These are phyloP conservation scores for Anguilla megastoma DNA, from an alignment of 2,797 vertebrate genomes.

Conservation along the genomic window DNA sequence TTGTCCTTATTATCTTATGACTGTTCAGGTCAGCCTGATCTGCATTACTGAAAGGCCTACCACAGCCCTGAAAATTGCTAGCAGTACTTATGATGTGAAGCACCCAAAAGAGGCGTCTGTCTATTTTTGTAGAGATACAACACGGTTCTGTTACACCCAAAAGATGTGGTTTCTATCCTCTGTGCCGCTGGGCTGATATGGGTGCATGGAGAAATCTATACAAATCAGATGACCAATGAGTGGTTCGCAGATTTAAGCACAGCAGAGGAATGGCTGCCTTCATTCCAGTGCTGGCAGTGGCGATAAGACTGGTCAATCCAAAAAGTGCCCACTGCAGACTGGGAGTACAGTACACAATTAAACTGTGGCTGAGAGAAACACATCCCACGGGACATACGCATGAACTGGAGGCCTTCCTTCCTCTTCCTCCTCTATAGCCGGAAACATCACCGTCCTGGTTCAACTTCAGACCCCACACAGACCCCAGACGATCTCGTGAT, in stretches of 20 bases:
- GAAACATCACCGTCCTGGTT: neutral
- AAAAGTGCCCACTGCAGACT: neutral
- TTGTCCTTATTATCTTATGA: neutral
- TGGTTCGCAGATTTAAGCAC: neutral
- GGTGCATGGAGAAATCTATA: neutral
- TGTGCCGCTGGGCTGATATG: neutral
- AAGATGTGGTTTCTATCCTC: neutral
- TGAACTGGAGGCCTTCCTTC: neutral
- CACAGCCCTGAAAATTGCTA: too few relatives aligned
- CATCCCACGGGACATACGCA: neutral
- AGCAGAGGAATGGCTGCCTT: neutral
- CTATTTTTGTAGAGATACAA: neutral
- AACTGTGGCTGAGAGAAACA: neutral
- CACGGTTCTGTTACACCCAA: neutral
- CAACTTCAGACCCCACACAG: neutral
- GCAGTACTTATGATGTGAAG: too few relatives aligned
- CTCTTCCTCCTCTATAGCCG: neutral
- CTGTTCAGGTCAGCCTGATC: neutral
- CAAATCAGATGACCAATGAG: neutral
- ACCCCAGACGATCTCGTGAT: neutral
- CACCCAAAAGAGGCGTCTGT: neutral
- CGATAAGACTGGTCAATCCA: neutral
- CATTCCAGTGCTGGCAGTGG: neutral
- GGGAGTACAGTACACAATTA: neutral
- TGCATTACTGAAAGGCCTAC: neutral